These are phyloP conservation scores for Poicephalus gulielmi DNA, from an alignment of 2,113 vertebrate genomes.

Conservation along the genomic window DNA sequence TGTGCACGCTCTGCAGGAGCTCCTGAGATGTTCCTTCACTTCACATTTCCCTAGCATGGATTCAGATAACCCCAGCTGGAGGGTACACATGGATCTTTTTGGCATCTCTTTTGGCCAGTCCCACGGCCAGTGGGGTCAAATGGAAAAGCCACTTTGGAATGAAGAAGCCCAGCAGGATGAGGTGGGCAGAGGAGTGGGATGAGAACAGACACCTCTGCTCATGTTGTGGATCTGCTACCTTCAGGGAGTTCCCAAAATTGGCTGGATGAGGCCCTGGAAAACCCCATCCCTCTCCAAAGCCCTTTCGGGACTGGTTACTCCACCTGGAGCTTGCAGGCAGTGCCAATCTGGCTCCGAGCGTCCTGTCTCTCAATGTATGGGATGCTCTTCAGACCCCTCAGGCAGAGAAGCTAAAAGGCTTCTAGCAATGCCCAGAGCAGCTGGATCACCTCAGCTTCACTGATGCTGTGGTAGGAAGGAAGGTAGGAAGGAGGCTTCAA, in stretches of 20 bases:
- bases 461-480: not conserved
- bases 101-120: not conserved
- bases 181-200: not conserved
- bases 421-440: not conserved
- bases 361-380: accelerated
- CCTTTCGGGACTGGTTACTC: not conserved
- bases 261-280: not conserved
- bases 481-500: not conserved
- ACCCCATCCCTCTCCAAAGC: not conserved
- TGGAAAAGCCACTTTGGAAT: not conserved
- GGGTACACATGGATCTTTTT: not conserved
- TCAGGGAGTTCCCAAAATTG: not conserved
- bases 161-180: not conserved
- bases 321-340: not conserved
- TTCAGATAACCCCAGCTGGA: not conserved
- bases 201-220: not conserved
- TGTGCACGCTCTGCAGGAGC: accelerated
- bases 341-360: not conserved
- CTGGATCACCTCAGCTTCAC: not conserved
- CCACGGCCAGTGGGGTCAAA: not conserved
- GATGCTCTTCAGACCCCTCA: accelerated
- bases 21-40: not conserved
- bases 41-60: not conserved
- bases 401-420: not conserved
- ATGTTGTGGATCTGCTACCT: not conserved